Evolutionary conservation across 2,797 vertebrate genomes (phyloP).

Genomic region (Scolopax bukidnonensis): DNA sequence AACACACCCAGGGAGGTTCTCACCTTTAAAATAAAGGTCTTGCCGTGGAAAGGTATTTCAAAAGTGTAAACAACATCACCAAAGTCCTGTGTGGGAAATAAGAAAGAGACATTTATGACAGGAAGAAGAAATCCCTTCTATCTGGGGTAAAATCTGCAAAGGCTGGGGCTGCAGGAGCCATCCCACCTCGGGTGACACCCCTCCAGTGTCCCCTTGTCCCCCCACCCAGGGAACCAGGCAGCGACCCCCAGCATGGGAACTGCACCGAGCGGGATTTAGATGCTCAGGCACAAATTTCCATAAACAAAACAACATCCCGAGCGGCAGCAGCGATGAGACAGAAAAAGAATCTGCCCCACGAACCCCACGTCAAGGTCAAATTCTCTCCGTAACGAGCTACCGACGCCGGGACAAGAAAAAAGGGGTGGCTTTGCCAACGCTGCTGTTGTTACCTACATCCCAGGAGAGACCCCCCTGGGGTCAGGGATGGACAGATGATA

Average conservation of each 20-base stretch:
- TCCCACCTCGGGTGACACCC: rapidly evolving
- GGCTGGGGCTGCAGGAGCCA: neutral
- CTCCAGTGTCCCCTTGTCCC: neutral
- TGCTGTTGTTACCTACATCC: conserved; percentile 7
- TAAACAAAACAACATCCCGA: conserved; percentile 21
- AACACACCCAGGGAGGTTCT: neutral
- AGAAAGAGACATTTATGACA: neutral
- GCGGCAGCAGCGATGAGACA: conserved; percentile 41
- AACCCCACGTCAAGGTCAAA: conserved; percentile 59
- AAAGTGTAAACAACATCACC: conserved; percentile 92
- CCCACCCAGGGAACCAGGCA: neutral
- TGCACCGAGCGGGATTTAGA: rapidly evolving
- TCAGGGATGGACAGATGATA: conserved; percentile 45
- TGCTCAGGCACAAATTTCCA: neutral
- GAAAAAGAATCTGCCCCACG: conserved; percentile 36
- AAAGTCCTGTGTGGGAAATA: conserved; percentile 80
- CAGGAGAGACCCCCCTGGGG: conserved; percentile 19
- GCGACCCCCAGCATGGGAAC: neutral
- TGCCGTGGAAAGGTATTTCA: conserved; percentile 93
- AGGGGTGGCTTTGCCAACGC: conserved; percentile 11
- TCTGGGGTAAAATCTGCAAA: neutral
- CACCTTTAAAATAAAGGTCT: conserved; percentile 97
- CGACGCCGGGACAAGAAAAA: neutral
- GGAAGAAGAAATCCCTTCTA: too few species aligned
- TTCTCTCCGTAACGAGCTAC: neutral